Evolutionary conservation across 2,113 vertebrate genomes (phyloP).

Genomic region (Bettongia penicillata): DNA sequence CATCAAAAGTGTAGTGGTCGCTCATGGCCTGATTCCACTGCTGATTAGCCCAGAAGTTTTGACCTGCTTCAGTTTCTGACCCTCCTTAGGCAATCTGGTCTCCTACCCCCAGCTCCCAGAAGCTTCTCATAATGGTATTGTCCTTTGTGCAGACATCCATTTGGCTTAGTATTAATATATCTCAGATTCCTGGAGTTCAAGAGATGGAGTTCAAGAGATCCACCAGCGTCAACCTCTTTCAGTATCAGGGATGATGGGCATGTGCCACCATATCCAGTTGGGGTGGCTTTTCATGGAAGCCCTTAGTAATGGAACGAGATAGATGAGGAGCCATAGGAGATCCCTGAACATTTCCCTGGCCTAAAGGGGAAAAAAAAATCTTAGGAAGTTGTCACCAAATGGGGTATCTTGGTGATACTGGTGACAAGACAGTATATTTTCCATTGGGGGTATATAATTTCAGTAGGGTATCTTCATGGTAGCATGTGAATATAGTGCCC

Average conservation of each 20-base stretch:
- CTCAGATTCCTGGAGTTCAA: background rate
- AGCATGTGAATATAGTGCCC: background rate
- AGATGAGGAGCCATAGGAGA: background rate
- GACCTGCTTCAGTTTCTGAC: background rate
- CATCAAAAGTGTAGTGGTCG: too few species aligned
- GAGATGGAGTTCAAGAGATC: background rate
- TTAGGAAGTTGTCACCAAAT: background rate
- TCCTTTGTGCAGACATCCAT: background rate
- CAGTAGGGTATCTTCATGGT: background rate
- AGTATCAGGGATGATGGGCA: background rate
- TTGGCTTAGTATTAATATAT: background rate
- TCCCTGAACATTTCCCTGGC: background rate
- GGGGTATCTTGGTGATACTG: background rate
- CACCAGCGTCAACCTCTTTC: background rate
- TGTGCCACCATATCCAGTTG: background rate
- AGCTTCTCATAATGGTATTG: background rate
- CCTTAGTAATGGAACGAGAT: background rate
- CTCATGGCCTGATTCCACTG: background rate
- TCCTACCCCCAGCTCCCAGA: background rate
- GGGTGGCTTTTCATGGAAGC: background rate
- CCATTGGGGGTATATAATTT: background rate
- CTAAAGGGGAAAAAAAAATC: background rate
- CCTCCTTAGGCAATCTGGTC: background rate
- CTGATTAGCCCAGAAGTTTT: background rate
- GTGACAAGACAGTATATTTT: background rate